These are phyloP conservation scores for Chymomyza caudatula DNA, from an alignment of 2,888 invertebrate genomes.

Conservation along the genomic window DNA sequence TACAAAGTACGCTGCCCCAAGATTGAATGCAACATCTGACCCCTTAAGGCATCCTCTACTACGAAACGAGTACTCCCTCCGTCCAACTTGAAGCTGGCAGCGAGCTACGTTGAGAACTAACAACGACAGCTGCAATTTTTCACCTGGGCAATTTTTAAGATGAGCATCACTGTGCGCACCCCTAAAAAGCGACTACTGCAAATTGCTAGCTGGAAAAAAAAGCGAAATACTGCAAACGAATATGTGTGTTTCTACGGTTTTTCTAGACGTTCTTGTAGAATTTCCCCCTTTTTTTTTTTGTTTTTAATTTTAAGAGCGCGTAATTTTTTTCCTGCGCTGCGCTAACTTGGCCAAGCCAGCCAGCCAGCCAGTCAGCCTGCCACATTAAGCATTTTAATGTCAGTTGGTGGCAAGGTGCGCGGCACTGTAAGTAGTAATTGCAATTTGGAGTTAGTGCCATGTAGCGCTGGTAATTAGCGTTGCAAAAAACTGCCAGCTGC, in stretches of 20 bases:
- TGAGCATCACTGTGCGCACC: constrained; percentile 47
- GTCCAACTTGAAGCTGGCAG: neutral
- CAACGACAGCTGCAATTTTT: constrained; percentile 76
- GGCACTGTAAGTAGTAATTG: constrained; percentile 59
- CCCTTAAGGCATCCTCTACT: neutral
- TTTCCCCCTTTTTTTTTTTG: neutral
- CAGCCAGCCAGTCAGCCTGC: constrained; percentile 42
- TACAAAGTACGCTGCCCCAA: neutral
- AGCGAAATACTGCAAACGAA: constrained; percentile 16
- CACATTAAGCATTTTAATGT: constrained; percentile 76
- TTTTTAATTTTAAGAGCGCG: constrained; percentile 53
- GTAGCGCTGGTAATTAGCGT: constrained; percentile 62
- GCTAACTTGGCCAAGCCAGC: constrained; percentile 21
- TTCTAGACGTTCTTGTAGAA: constrained; percentile 8
- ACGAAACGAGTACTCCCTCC: neutral
- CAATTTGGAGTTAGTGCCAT: constrained; percentile 45
- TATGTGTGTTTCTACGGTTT: constrained; percentile 12
- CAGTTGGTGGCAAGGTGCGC: constrained; percentile 37
- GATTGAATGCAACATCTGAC: neutral
- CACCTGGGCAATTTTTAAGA: constrained; percentile 76
- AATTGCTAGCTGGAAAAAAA: constrained; percentile 33
- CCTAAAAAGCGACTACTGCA: constrained; percentile 30
- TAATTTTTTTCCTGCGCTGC: constrained; percentile 37
- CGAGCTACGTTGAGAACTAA: constrained; percentile 21
- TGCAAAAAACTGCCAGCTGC: constrained; percentile 66